Conservation (phyloP, 2,113 vertebrate species). For the Anthoscopus minutus region DNA sequence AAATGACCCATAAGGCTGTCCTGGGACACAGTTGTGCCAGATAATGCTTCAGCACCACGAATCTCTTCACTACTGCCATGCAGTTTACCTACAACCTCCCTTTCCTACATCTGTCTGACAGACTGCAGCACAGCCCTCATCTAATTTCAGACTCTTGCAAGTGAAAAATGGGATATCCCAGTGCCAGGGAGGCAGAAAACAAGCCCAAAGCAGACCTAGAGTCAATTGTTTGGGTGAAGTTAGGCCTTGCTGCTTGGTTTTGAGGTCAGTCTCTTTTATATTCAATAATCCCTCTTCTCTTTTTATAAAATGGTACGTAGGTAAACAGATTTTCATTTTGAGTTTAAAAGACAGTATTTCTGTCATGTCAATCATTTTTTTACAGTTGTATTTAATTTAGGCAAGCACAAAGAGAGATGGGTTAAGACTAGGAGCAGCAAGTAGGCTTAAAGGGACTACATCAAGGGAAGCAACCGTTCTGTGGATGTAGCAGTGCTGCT, state of each 20-base stretch:
- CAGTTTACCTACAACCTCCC: fast-evolving
- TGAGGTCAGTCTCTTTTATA: background rate
- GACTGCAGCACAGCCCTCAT: background rate
- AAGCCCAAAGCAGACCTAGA: background rate
- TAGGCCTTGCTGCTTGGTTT: background rate
- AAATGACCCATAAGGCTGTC: background rate
- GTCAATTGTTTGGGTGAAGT: background rate
- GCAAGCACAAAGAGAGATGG: background rate
- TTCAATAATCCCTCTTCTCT: background rate
- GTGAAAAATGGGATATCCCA: background rate
- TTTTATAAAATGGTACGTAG: background rate
- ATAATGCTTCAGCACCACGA: background rate
- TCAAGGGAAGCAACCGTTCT: background rate
- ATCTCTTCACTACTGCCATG: background rate
- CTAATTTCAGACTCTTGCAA: background rate
- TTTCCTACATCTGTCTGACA: background rate
- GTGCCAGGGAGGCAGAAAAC: background rate
- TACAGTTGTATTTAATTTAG: background rate
- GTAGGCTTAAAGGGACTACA: background rate
- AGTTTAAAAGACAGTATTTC: background rate
- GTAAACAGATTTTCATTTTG: background rate
- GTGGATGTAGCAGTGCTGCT: background rate
- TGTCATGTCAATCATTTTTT: background rate
- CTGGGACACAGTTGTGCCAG: background rate
- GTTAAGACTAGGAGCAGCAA: background rate